phyloP scores from a whole-genome alignment of 2,888 invertebrate genomes.

The Torymus auratus region DNA sequence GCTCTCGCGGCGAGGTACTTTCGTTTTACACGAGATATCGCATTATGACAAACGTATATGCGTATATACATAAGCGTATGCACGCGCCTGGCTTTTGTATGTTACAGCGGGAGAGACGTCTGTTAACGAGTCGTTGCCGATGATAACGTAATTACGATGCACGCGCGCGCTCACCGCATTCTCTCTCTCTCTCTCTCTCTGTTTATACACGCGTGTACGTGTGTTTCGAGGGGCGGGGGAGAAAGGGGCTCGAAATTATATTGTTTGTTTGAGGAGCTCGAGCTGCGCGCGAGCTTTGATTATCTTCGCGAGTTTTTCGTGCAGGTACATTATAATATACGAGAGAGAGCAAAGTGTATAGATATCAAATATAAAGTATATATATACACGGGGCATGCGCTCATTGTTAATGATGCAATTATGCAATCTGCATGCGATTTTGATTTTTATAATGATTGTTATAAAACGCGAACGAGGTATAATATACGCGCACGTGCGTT shows the following conservation, averaged over 20 bases:
- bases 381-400: too few relatives aligned
- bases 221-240: not conserved
- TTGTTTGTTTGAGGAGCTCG: conserved; percentile 31
- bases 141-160: conserved; percentile 50
- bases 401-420: too few relatives aligned
- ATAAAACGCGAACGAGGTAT: too few relatives aligned
- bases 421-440: too few relatives aligned
- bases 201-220: not conserved
- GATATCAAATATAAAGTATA: too few relatives aligned
- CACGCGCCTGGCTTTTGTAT: not conserved
- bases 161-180: conserved; percentile 47
- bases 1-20: conserved; percentile 26
- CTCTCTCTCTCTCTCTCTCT: too few relatives aligned
- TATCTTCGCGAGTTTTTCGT: not conserved
- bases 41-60: conserved; percentile 14
- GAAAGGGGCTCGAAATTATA: conserved; percentile 26
- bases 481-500: too few relatives aligned
- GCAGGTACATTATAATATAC: not conserved
- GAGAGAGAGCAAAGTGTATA: too few relatives aligned
- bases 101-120: not conserved
- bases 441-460: too few relatives aligned
- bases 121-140: conserved; percentile 13
- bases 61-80: not conserved
- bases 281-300: not conserved
- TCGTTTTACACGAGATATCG: conserved; percentile 24